Evolutionary conservation across 2,797 vertebrate genomes (phyloP).

Genomic region (Brachyalestes nurse): DNA sequence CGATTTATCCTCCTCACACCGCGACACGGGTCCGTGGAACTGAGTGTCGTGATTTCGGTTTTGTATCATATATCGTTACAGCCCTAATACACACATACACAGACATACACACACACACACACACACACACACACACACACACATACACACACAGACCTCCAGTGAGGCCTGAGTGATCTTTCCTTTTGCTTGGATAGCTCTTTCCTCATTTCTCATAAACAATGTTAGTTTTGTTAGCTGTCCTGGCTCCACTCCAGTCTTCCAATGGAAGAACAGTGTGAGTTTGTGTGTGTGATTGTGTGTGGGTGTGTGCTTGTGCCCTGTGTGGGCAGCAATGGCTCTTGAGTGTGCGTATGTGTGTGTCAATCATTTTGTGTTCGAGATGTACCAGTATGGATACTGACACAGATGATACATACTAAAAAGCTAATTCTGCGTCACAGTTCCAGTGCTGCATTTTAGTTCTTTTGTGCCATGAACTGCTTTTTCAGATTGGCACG

Average conservation of each 20-base stretch:
- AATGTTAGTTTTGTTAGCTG: constrained; percentile 46
- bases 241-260: not conserved
- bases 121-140: constrained; percentile 1
- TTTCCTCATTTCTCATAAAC: constrained; percentile 30
- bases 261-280: constrained; percentile 9
- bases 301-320: constrained; percentile 1
- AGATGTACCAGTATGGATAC: too few species aligned
- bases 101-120: constrained; percentile 9
- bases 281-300: constrained; percentile 3
- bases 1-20: too few species aligned
- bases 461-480: too few species aligned
- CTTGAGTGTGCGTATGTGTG: constrained; percentile 7
- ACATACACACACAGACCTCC: constrained; percentile 1
- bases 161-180: constrained; percentile 17
- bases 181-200: constrained; percentile 10
- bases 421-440: too few species aligned
- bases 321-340: not conserved
- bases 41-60: too few species aligned
- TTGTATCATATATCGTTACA: too few species aligned
- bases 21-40: too few species aligned
- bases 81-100: too few species aligned
- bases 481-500: too few species aligned
- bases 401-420: too few species aligned
- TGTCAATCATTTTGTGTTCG: too few species aligned
- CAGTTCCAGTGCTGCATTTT: too few species aligned